Evolutionary conservation across 2,113 vertebrate species (phyloP).

Genomic region (Orycteropus afer): DNA sequence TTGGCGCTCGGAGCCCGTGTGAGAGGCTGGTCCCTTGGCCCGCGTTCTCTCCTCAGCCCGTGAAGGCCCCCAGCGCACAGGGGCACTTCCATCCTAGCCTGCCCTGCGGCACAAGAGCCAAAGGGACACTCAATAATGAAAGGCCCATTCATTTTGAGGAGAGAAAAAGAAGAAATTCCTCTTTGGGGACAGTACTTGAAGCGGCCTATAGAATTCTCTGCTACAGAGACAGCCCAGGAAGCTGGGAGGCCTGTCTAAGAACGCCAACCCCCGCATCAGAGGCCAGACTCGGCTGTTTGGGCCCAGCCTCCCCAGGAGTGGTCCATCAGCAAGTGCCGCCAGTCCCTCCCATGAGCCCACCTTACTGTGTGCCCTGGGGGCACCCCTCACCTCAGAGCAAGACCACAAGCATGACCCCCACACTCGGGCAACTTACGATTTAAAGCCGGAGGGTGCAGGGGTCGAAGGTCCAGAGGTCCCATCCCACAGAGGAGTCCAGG

Average conservation of each 20-base stretch:
- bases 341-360: neutral
- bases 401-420: neutral
- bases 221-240: conserved; percentile 21
- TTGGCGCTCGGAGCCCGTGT: conserved; percentile 14
- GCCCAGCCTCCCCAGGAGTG: neutral
- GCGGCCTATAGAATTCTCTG: conserved; percentile 51
- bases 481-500: neutral
- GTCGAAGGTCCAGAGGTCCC: neutral
- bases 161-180: conserved; percentile 54
- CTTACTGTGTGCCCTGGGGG: neutral
- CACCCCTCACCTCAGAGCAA: neutral
- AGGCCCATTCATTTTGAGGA: conserved; percentile 55
- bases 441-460: neutral
- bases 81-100: conserved; percentile 52
- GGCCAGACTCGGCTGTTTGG: neutral
- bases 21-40: conserved; percentile 46
- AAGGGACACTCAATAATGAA: conserved; percentile 32
- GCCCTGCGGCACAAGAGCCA: conserved; percentile 70
- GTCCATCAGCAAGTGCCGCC: accelerated
- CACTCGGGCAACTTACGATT: conserved; percentile 62
- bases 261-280: neutral
- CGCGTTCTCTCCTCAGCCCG: conserved; percentile 34
- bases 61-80: conserved; percentile 45
- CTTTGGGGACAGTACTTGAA: conserved; percentile 33
- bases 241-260: neutral